phyloP scores from a whole-genome alignment of 2,113 vertebrate genomes.

The Neolamprologus caudopunctatus region DNA sequence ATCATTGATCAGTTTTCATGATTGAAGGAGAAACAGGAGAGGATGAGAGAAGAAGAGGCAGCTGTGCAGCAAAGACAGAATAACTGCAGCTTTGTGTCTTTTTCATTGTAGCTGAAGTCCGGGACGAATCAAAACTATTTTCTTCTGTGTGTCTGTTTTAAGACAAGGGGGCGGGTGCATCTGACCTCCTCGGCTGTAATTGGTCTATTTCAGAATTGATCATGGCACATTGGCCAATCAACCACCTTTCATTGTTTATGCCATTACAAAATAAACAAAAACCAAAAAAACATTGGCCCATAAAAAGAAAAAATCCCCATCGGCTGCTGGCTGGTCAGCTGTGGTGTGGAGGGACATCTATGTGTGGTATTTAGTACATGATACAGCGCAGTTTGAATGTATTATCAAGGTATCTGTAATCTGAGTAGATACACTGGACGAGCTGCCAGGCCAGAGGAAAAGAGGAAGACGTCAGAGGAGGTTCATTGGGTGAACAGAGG shows the following conservation, averaged over 20 bases:
- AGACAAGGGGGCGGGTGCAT: background rate
- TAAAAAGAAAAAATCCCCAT: background rate
- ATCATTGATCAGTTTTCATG: background rate
- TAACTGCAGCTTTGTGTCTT: background rate
- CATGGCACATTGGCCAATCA: accelerated
- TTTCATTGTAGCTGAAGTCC: background rate
- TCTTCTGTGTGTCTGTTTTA: background rate
- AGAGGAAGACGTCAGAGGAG: background rate
- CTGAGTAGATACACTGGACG: background rate
- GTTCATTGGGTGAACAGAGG: background rate
- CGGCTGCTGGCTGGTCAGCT: background rate
- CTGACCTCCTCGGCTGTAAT: background rate
- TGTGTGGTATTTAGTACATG: background rate
- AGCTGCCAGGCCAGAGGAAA: background rate
- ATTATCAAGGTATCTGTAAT: background rate
- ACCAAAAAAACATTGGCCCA: background rate
- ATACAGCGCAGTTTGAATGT: background rate
- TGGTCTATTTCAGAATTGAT: background rate
- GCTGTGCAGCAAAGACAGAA: accelerated
- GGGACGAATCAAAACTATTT: accelerated
- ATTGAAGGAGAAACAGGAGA: accelerated
- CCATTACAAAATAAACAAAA: background rate
- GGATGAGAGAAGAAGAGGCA: accelerated
- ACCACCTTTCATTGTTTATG: background rate
- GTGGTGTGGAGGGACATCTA: background rate